These are phyloP conservation scores for Hemichromis elongatus DNA, from an alignment of 2,113 vertebrate genomes.

Conservation along the genomic window DNA sequence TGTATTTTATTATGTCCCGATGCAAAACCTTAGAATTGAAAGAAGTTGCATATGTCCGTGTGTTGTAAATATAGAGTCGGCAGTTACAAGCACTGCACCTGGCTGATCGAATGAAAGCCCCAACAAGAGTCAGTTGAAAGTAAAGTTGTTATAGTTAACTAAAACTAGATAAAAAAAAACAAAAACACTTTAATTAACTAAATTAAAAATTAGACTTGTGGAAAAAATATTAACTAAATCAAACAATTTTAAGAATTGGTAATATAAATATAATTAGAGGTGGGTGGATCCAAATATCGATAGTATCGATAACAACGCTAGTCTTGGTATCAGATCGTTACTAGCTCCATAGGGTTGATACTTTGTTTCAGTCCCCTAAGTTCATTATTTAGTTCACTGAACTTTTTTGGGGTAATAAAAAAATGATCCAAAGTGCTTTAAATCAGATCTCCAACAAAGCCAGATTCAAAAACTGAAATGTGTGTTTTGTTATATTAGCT, in stretches of 20 bases:
- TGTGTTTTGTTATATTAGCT: too few species aligned
- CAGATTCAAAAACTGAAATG: neutral
- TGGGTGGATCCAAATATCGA: neutral
- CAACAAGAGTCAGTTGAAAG: neutral
- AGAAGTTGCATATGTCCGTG: neutral
- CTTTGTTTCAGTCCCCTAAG: neutral
- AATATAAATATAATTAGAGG: neutral
- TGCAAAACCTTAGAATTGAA: neutral
- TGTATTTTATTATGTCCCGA: neutral
- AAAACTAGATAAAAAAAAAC: neutral
- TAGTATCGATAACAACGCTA: neutral
- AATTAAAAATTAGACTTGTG: neutral
- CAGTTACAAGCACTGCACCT: neutral
- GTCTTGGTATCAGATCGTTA: neutral
- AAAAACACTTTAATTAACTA: neutral
- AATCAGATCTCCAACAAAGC: neutral
- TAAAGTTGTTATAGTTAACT: neutral
- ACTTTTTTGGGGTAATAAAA: neutral
- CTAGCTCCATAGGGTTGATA: neutral
- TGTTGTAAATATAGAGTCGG: neutral
- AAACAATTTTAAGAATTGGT: neutral
- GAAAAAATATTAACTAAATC: neutral
- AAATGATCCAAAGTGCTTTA: neutral
- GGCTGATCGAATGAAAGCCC: neutral
- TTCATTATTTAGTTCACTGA: neutral